Conservation (phyloP, 2,113 vertebrate genomes). For the Monopterus albus region DNA sequence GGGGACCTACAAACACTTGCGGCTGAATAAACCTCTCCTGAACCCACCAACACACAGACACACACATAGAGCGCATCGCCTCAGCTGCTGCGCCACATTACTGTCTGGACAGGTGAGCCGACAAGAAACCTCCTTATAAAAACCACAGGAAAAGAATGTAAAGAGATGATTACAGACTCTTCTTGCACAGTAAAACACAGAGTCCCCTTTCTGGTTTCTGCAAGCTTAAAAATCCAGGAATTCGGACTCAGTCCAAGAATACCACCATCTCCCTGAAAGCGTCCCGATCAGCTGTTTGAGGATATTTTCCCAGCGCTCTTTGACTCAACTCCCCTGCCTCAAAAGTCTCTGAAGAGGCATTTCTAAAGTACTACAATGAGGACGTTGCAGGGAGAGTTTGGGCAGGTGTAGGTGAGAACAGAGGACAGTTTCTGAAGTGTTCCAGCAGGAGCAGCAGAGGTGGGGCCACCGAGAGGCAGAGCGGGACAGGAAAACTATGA, state of each 20-base stretch:
- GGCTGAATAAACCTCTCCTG: constrained; percentile 40
- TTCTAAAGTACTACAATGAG: constrained; percentile 4
- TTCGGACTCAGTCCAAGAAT: too few species aligned
- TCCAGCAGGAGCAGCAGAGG: neutral
- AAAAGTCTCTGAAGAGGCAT: constrained; percentile 8
- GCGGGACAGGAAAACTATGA: constrained; percentile 42
- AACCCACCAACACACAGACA: constrained; percentile 16
- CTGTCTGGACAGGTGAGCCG: constrained; percentile 34
- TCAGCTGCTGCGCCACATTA: constrained; percentile 43
- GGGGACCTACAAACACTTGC: constrained; percentile 44
- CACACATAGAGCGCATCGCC: constrained; percentile 12
- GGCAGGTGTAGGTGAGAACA: constrained; percentile 1
- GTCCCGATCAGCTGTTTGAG: neutral
- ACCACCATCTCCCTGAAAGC: too few species aligned
- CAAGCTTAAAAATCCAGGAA: constrained; percentile 35
- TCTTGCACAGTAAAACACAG: constrained; percentile 32
- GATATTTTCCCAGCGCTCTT: constrained; percentile 4
- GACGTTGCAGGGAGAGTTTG: neutral
- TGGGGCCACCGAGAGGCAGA: constrained; percentile 41
- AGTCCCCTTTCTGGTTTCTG: neutral
- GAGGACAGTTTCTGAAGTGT: neutral
- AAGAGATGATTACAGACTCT: constrained; percentile 28
- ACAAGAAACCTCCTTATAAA: constrained; percentile 30
- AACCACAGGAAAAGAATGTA: constrained; percentile 33
- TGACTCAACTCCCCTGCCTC: constrained; percentile 4